Percentiles rank a stretch among this genome's conserved stretches.
phyloP scores from a whole-genome alignment of 2,797 vertebrate genomes.

The Stomatorhinus walkeri region DNA sequence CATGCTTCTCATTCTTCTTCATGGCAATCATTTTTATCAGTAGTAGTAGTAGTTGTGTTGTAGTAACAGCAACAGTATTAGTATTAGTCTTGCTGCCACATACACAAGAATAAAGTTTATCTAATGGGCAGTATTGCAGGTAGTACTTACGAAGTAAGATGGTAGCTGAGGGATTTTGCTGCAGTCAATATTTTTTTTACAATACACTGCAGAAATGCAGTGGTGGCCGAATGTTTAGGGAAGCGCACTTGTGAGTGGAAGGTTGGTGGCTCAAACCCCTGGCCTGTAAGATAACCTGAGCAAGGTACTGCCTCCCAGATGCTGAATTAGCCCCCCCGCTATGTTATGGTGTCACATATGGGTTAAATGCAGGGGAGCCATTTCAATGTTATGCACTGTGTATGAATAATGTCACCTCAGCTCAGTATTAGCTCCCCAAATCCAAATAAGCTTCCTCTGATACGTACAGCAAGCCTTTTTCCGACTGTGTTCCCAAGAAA shows the following conservation, averaged over 20 bases:
- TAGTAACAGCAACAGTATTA: background rate
- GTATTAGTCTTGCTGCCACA: background rate
- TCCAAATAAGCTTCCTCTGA: background rate
- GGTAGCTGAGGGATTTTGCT: background rate
- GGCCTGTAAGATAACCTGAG: background rate
- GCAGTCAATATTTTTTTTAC: background rate
- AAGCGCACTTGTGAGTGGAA: background rate
- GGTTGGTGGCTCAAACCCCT: background rate
- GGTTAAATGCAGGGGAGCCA: background rate
- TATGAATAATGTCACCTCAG: background rate
- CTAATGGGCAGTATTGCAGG: background rate
- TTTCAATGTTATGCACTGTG: background rate
- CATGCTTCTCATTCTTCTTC: background rate
- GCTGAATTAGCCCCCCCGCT: background rate
- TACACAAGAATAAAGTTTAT: background rate
- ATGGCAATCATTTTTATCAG: background rate
- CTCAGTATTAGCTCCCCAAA: background rate
- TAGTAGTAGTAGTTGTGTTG: background rate
- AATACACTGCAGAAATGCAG: background rate
- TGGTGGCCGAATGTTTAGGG: background rate
- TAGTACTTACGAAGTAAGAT: background rate
- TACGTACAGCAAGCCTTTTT: background rate
- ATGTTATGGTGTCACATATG: background rate
- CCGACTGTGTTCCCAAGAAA: background rate
- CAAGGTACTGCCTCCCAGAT: background rate